Conservation (phyloP, 2,113 vertebrate genomes). For the Gymnobelideus leadbeateri region DNA sequence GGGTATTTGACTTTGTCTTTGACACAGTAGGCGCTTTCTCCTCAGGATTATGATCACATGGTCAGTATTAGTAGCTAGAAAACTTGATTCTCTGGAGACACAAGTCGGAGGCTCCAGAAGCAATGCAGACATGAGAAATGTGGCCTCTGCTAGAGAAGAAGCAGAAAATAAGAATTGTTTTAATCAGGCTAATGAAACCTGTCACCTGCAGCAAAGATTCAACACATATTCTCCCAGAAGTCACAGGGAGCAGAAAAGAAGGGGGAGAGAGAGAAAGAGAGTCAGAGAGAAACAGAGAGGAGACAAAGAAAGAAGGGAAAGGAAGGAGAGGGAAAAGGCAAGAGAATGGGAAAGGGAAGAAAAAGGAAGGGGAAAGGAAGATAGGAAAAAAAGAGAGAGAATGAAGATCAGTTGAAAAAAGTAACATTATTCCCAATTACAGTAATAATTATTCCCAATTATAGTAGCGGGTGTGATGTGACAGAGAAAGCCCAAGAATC, state of each 20-base stretch:
- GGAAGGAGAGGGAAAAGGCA: not conserved
- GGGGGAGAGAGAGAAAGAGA: not conserved
- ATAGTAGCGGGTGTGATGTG: constrained; percentile 9
- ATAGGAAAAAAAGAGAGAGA: not conserved
- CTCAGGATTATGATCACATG: not conserved
- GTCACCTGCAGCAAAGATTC: constrained; percentile 50
- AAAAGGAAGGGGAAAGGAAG: not conserved
- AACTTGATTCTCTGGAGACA: not conserved
- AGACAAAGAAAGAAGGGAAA: not conserved
- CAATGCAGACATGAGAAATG: constrained; percentile 10
- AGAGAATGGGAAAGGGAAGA: not conserved
- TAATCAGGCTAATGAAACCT: constrained; percentile 58
- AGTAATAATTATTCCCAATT: not conserved
- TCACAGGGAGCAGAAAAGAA: not conserved
- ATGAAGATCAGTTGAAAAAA: not conserved
- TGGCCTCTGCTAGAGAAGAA: constrained; percentile 15
- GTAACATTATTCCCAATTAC: constrained; percentile 25
- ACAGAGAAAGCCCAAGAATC: not conserved
- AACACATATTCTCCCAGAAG: constrained; percentile 23
- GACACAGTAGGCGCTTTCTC: not conserved
- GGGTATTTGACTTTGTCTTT: not conserved
- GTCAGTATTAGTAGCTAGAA: not conserved
- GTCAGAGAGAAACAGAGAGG: not conserved
- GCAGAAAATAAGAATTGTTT: constrained; percentile 29
- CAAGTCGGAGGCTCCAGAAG: constrained; percentile 6